Percentiles rank a stretch among this genome's conserved stretches.
Conservation (phyloP, 2,113 vertebrate genomes). For the Leptosomus discolor region DNA sequence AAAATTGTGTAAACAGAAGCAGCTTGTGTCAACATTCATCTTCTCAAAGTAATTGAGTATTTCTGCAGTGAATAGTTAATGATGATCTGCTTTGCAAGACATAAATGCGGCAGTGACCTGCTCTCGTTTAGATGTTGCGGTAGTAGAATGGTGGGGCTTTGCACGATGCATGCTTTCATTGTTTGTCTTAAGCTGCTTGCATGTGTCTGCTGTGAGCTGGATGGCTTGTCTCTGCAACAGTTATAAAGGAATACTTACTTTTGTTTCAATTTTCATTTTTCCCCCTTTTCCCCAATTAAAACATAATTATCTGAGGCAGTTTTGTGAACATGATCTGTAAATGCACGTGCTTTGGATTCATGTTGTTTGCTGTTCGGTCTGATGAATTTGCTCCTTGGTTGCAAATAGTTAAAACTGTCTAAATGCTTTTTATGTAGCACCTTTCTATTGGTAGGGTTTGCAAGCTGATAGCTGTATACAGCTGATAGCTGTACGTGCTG, state of each 20-base stretch:
- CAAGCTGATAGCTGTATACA: neutral
- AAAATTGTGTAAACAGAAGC: neutral
- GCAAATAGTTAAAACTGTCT: neutral
- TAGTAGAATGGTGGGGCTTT: constrained; percentile 85
- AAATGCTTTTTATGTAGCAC: neutral
- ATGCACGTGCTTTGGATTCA: neutral
- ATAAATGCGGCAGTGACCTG: constrained; percentile 76
- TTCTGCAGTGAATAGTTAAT: constrained; percentile 67
- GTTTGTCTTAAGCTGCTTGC: neutral
- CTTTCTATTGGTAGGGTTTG: neutral
- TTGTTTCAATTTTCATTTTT: neutral
- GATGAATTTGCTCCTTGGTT: neutral
- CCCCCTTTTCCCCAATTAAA: neutral
- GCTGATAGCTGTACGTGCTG: neutral
- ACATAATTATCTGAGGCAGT: neutral
- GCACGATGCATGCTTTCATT: constrained; percentile 42
- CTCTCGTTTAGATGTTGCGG: constrained; percentile 85
- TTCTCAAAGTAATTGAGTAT: constrained; percentile 22
- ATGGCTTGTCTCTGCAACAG: neutral
- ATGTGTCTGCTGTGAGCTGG: neutral
- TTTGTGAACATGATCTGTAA: neutral
- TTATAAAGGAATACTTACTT: neutral
- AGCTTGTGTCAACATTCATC: neutral
- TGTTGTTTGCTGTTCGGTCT: neutral
- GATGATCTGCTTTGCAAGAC: constrained; percentile 73